A percentile compares a stretch with the other conserved stretches of the same genome.
Conservation (phyloP, 2,113 vertebrate species). For the Osmerus mordax region DNA sequence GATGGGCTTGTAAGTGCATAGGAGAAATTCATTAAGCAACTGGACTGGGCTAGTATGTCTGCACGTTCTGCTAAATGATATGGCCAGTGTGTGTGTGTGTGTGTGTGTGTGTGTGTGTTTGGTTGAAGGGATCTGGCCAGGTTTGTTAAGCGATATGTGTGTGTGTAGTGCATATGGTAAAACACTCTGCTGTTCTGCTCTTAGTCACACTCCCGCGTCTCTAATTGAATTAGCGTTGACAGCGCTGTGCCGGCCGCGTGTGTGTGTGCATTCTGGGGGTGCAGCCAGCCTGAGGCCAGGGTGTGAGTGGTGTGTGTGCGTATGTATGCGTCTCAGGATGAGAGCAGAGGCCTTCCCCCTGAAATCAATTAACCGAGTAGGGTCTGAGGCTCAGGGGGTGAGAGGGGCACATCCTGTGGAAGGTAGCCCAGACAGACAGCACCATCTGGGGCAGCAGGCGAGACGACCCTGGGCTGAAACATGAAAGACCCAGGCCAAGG, state of each 20-base stretch:
- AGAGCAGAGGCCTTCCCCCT: slow-evolving; percentile 64
- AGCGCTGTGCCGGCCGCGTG: slow-evolving; percentile 79
- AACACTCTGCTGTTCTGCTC: slow-evolving; percentile 69
- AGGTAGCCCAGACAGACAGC: slow-evolving; percentile 79
- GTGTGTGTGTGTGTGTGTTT: slow-evolving; percentile 36
- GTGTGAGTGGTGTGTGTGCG: slow-evolving; percentile 32
- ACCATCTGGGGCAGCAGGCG: slow-evolving; percentile 79
- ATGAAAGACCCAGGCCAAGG: slow-evolving; percentile 78
- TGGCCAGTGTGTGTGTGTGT: slow-evolving; percentile 38
- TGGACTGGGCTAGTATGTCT: too few species aligned
- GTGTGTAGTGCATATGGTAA: slow-evolving; percentile 78
- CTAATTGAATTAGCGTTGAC: slow-evolving; percentile 96
- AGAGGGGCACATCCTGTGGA: slow-evolving; percentile 74
- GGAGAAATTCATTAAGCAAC: not conserved
- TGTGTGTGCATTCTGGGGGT: slow-evolving; percentile 52
- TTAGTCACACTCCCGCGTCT: slow-evolving; percentile 86
- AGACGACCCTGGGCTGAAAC: slow-evolving; percentile 76
- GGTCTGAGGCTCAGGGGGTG: slow-evolving; percentile 47
- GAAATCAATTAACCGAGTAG: slow-evolving; percentile 84
- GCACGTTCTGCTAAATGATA: not conserved
- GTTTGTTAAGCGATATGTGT: slow-evolving; percentile 33
- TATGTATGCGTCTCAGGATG: slow-evolving; percentile 40
- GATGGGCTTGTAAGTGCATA: slow-evolving; percentile 4
- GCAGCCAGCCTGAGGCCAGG: slow-evolving; percentile 53
- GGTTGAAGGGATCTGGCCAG: slow-evolving; percentile 5